Percentiles rank a stretch among this genome's conserved stretches.
Conservation (phyloP, 2,113 vertebrate genomes). For the Donacobius atricapilla region DNA sequence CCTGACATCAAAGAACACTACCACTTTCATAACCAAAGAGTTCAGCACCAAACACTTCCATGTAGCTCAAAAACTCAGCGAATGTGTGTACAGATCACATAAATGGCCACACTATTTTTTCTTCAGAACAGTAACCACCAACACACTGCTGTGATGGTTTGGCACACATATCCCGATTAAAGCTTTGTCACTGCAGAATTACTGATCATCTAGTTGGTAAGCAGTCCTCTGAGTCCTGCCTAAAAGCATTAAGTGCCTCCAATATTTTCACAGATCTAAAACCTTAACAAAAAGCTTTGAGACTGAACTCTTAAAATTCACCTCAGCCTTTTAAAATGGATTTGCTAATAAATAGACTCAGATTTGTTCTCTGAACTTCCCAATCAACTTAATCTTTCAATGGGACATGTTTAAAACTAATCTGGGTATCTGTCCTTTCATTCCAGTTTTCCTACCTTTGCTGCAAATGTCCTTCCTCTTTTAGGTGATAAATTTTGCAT, state of each 20-base stretch:
- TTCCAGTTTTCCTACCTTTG: neutral
- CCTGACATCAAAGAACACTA: neutral
- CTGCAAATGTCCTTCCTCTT: neutral
- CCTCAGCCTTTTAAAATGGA: neutral
- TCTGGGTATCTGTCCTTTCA: neutral
- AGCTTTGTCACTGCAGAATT: neutral
- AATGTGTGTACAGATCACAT: neutral
- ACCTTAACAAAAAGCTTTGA: neutral
- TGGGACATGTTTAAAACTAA: neutral
- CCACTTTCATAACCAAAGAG: neutral
- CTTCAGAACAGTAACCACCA: neutral
- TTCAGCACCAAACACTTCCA: neutral
- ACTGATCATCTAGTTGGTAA: neutral
- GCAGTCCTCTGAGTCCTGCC: neutral
- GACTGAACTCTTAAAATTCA: neutral
- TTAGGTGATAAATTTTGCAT: neutral
- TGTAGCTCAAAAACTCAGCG: neutral
- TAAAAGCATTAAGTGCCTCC: neutral
- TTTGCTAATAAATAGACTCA: neutral
- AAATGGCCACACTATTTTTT: neutral
- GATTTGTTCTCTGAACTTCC: neutral
- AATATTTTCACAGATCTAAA: neutral
- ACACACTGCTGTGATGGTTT: neutral
- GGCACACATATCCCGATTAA: neutral
- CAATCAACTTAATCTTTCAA: neutral